Evolutionary conservation across 2,797 vertebrate species (phyloP).

Genomic region (Avahi laniger): DNA sequence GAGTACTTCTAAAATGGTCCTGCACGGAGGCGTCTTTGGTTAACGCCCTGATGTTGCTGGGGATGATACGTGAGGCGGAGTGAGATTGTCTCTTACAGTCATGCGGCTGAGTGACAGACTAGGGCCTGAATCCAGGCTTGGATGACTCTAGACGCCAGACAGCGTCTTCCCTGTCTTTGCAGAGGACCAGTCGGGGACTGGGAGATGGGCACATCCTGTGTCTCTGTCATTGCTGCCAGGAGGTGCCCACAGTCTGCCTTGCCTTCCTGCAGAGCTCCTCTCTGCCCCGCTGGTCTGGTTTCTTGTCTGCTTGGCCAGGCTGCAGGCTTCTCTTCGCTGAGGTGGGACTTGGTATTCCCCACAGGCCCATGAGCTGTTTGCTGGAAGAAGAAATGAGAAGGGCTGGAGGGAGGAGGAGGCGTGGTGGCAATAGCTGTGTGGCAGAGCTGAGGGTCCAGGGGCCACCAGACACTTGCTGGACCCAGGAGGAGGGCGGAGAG

Average conservation of each 20-base stretch:
- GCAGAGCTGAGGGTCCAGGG: background rate
- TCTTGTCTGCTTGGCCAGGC: background rate
- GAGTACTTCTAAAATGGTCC: background rate
- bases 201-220: background rate
- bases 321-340: background rate
- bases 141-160: fast-evolving
- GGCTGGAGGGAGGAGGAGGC: background rate
- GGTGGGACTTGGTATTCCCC: background rate
- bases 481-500: no score
- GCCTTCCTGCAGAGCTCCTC: background rate
- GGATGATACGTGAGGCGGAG: background rate
- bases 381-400: background rate
- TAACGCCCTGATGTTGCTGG: background rate
- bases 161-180: background rate
- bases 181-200: background rate
- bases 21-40: background rate
- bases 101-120: background rate
- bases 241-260: background rate
- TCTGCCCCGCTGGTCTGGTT: background rate
- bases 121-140: no score
- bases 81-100: background rate
- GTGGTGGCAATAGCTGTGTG: fast-evolving
- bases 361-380: background rate
- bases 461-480: background rate
- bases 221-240: background rate